phyloP scores from a whole-genome alignment of 2,113 vertebrate species.

The Opisthocomus hoazin region DNA sequence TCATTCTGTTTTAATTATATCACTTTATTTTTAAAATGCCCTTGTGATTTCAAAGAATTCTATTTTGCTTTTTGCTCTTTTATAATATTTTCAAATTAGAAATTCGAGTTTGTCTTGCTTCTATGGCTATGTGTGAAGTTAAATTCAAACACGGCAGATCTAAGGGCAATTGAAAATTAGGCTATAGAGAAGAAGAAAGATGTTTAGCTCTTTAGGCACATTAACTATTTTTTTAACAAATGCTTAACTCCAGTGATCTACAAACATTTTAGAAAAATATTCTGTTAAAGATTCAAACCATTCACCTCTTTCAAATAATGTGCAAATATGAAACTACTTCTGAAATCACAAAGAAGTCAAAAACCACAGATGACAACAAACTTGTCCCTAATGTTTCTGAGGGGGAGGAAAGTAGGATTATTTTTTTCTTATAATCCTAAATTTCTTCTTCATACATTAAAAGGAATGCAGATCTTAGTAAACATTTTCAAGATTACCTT shows the following conservation, averaged over 20 bases:
- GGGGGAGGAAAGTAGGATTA: neutral
- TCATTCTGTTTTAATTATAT: neutral
- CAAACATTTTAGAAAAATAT: neutral
- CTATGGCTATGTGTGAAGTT: neutral
- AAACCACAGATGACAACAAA: neutral
- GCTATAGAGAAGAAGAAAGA: neutral
- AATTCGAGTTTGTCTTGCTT: neutral
- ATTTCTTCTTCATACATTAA: neutral
- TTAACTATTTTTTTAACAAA: neutral
- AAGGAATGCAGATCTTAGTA: neutral
- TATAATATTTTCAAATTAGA: constrained; percentile 2
- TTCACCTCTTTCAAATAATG: neutral
- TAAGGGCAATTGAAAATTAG: neutral
- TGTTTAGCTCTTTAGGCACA: neutral
- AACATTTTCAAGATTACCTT: neutral
- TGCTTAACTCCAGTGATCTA: neutral
- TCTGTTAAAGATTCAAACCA: neutral
- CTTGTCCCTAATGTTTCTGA: neutral
- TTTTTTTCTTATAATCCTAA: neutral
- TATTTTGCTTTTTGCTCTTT: neutral
- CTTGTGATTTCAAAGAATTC: neutral
- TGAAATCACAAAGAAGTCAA: neutral
- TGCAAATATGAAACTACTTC: neutral
- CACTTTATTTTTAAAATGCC: neutral
- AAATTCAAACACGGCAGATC: neutral